Conservation (phyloP, 2,113 vertebrate species). For the Daubentonia madagascariensis region DNA sequence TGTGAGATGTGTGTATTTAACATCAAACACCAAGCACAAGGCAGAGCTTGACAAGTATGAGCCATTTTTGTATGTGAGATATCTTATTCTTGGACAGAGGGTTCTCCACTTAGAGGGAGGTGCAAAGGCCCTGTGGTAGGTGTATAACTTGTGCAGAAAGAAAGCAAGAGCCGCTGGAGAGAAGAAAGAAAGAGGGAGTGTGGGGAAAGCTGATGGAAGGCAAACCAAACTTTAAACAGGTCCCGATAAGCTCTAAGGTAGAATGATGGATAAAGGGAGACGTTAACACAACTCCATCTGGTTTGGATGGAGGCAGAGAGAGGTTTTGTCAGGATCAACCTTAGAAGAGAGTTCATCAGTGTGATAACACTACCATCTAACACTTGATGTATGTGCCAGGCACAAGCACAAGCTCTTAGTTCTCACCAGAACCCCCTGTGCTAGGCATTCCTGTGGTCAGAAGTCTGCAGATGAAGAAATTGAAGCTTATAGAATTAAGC, state of each 20-base stretch:
- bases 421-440: not conserved
- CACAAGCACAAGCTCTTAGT: not conserved
- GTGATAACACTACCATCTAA: not conserved
- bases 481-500: not conserved
- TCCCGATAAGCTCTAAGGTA: accelerated
- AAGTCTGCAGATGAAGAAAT: not conserved
- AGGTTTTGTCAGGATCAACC: not conserved
- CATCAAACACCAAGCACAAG: not conserved
- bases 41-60: not conserved
- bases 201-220: not conserved
- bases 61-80: not conserved
- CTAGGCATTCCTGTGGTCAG: not conserved
- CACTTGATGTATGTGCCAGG: not conserved
- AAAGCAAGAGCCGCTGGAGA: not conserved
- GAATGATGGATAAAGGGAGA: not conserved
- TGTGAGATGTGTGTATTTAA: not conserved
- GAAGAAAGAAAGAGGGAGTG: not conserved
- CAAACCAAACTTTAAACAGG: not conserved
- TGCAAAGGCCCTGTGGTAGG: not conserved
- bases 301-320: not conserved
- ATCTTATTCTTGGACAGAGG: not conserved
- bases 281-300: not conserved
- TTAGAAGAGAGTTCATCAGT: not conserved
- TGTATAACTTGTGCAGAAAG: no score
- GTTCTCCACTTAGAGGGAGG: not conserved